phyloP scores from a whole-genome alignment of 2,113 vertebrate species.

The Vulpes lagopus region DNA sequence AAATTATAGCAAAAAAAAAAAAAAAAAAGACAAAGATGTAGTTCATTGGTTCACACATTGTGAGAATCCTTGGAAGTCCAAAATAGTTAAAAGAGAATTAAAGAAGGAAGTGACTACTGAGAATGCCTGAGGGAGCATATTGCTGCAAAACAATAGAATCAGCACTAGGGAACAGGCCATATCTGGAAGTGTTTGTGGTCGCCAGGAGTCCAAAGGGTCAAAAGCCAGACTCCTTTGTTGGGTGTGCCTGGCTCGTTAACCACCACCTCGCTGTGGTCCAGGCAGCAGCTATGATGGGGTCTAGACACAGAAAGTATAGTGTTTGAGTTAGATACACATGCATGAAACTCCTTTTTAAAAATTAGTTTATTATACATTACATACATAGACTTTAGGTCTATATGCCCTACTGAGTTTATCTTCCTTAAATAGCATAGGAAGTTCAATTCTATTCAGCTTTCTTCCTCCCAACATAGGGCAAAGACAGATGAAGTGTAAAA shows the following conservation, averaged over 20 bases:
- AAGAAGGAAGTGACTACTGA: not conserved
- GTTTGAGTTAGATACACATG: not conserved
- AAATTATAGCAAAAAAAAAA: not conserved
- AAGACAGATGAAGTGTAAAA: not conserved
- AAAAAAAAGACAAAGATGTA: not conserved
- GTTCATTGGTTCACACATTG: not conserved
- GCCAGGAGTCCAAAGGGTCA: not conserved
- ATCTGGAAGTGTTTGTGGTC: not conserved
- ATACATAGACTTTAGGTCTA: not conserved
- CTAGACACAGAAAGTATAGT: not conserved
- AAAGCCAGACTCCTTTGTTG: not conserved
- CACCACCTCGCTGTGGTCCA: fast-evolving
- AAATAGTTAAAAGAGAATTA: not conserved
- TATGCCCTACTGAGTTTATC: not conserved
- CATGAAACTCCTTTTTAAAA: not conserved
- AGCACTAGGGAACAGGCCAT: not conserved
- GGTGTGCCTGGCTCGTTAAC: not conserved
- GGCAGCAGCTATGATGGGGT: not conserved
- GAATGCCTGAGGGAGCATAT: not conserved
- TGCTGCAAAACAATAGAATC: not conserved
- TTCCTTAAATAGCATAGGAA: not conserved
- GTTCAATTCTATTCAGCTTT: not conserved
- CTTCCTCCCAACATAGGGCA: not conserved
- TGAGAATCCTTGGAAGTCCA: not conserved
- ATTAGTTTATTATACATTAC: not conserved